Evolutionary conservation across 1,140 invertebrate species (phyloP).

Genomic region (Radopholus similis): DNA sequence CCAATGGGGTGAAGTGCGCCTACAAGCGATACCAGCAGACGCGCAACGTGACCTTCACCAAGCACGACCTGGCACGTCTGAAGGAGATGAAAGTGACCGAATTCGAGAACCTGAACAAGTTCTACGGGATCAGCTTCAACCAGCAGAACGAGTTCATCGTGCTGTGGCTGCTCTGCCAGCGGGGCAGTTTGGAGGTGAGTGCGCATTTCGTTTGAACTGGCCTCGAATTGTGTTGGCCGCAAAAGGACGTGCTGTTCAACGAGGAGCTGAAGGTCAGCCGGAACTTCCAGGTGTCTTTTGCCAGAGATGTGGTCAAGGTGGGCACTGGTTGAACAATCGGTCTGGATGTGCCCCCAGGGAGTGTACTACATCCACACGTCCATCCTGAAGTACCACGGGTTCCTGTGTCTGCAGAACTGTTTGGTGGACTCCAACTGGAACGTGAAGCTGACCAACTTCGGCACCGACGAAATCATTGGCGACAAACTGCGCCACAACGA

Average conservation of each 20-base stretch:
- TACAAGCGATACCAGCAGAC: slow-evolving; percentile 53
- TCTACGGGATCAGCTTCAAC: slow-evolving; percentile 60
- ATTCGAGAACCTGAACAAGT: slow-evolving; percentile 59
- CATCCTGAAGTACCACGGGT: slow-evolving; percentile 45
- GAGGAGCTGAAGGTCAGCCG: slow-evolving; percentile 54
- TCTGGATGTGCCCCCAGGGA: slow-evolving; percentile 34
- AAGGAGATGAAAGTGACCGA: slow-evolving; percentile 59
- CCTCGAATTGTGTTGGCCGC: no score
- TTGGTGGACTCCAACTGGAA: slow-evolving; percentile 60
- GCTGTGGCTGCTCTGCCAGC: slow-evolving; percentile 54
- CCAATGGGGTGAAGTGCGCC: slow-evolving; percentile 51
- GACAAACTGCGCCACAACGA: slow-evolving; percentile 54
- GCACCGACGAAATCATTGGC: slow-evolving; percentile 47
- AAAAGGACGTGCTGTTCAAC: slow-evolving; percentile 57
- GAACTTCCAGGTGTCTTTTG: slow-evolving; percentile 60
- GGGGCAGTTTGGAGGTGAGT: slow-evolving; percentile 53
- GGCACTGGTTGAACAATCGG: not conserved
- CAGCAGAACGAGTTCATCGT: slow-evolving; percentile 59
- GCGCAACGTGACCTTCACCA: slow-evolving; percentile 55
- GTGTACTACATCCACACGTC: slow-evolving; percentile 54
- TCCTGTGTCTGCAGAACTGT: slow-evolving; percentile 57
- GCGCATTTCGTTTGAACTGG: no score
- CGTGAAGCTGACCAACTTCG: slow-evolving; percentile 58
- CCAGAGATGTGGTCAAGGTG: slow-evolving; percentile 59
- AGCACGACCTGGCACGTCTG: slow-evolving; percentile 45